Conservation (phyloP, 1,140 invertebrate genomes). For the Glomeris maerens region DNA sequence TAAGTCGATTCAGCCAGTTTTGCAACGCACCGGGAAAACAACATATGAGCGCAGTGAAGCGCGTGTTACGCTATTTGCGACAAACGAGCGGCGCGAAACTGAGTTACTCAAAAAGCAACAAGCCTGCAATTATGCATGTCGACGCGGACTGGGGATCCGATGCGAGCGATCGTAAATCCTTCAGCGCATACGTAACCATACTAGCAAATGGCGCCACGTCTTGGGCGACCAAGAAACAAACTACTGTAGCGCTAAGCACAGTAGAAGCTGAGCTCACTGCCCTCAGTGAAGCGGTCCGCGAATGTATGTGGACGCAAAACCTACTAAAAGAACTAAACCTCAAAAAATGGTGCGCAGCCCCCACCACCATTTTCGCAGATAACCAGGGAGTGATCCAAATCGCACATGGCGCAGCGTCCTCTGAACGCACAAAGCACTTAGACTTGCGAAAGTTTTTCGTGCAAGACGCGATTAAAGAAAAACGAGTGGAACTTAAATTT, state of each 20-base stretch:
- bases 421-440: no score
- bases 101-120: background rate
- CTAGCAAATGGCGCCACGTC: no score
- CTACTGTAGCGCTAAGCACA: constrained; percentile 7
- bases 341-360: no score
- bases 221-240: constrained; percentile 2
- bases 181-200: background rate
- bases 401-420: no score
- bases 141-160: background rate
- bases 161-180: constrained; percentile 11
- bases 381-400: no score
- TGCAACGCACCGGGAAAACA: no score
- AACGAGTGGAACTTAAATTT: no score
- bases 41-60: background rate
- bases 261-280: constrained; percentile 8
- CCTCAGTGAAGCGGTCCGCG: constrained; percentile 8
- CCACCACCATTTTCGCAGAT: no score
- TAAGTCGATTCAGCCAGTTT: no score
- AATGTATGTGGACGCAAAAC: constrained; percentile 24
- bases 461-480: no score
- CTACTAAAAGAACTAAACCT: no score
- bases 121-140: background rate
- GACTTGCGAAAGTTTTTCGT: no score
- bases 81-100: constrained; percentile 1
- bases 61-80: background rate